A percentile compares a stretch with the other conserved stretches of the same genome.
These are phyloP conservation scores for Dendrocincla tyrannina DNA, from an alignment of 2,797 vertebrate species.

Conservation along the genomic window DNA sequence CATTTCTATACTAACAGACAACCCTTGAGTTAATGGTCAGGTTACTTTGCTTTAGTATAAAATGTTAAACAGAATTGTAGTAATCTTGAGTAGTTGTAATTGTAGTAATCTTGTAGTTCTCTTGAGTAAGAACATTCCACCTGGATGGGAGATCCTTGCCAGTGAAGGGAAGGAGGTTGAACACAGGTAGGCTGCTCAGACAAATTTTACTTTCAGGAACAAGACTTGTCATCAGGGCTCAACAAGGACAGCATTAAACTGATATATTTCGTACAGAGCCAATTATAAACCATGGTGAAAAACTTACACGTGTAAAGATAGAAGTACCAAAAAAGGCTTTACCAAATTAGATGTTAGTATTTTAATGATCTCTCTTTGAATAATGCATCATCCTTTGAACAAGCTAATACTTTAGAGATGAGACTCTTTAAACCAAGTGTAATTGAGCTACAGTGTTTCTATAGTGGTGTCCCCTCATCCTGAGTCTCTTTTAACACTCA, in stretches of 20 bases:
- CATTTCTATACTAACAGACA: not conserved
- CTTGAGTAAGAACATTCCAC: not conserved
- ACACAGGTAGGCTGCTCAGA: not conserved
- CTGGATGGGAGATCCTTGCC: not conserved
- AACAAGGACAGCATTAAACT: not conserved
- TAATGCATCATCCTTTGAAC: conserved; percentile 71
- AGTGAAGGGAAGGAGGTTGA: not conserved
- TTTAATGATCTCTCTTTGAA: conserved; percentile 63
- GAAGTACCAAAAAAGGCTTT: not conserved
- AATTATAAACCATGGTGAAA: not conserved
- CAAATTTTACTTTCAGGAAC: not conserved
- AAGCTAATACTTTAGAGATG: conserved; percentile 74
- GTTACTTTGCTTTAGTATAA: not conserved
- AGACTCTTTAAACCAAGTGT: conserved; percentile 66
- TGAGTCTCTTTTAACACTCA: conserved; percentile 87
- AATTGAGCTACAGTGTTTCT: conserved; percentile 71
- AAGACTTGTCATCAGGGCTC: not conserved
- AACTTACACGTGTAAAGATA: not conserved
- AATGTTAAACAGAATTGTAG: not conserved
- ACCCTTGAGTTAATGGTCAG: not conserved
- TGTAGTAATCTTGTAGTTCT: accelerated
- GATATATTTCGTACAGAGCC: not conserved
- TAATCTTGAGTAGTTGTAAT: too few species aligned
- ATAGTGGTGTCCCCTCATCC: conserved; percentile 55
- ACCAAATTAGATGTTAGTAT: conserved; percentile 62